These are phyloP conservation scores for Psilanteris sp. DNA, from an alignment of 1,140 invertebrate species.

Conservation along the genomic window DNA sequence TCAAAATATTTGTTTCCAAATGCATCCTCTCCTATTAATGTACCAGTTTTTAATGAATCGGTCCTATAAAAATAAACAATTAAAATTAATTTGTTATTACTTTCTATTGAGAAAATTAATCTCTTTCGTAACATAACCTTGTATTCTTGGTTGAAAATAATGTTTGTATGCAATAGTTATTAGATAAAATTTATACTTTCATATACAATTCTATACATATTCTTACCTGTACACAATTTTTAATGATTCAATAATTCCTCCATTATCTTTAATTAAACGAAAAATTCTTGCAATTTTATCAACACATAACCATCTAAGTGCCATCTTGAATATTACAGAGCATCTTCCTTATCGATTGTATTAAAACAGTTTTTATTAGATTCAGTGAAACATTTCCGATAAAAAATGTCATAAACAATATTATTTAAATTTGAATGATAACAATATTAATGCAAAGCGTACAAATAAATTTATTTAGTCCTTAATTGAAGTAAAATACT, in stretches of 20 bases:
- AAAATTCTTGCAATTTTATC: constrained; percentile 86
- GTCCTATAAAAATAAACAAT: constrained; percentile 53
- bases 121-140: constrained; percentile 56
- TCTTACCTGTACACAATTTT: constrained; percentile 87
- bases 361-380: too few species aligned
- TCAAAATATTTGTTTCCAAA: constrained; percentile 98
- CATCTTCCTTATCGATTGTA: constrained; percentile 15
- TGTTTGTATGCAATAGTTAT: background rate
- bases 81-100: constrained; percentile 23
- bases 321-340: constrained; percentile 76
- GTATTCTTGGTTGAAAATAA: constrained; percentile 15
- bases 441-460: too few species aligned
- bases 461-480: too few species aligned
- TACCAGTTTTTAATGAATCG: constrained; percentile 93
- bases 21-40: constrained; percentile 94
- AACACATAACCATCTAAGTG: constrained; percentile 83
- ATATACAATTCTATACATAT: background rate
- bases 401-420: too few species aligned
- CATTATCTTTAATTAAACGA: constrained; percentile 87
- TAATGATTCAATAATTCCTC: constrained; percentile 86
- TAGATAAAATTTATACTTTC: background rate
- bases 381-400: too few species aligned
- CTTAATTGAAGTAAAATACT: too few species aligned
- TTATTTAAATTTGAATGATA: too few species aligned
- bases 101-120: too few species aligned